Base-by-base conservation (phyloP, 2,888 invertebrate genomes). In the Rotaria magnacalcarata region DNA sequence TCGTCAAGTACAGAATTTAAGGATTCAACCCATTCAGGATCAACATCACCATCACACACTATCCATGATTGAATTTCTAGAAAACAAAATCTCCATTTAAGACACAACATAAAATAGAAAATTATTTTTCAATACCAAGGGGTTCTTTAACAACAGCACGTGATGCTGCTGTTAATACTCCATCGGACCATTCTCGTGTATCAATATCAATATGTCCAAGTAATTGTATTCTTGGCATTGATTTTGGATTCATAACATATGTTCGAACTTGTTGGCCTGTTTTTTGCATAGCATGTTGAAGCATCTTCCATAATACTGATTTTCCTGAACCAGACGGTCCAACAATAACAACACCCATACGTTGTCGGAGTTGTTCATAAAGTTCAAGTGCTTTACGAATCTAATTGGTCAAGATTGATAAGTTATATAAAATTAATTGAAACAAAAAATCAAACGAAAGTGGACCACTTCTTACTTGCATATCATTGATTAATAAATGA, bases 21-120 rank as follows among this genome's bases (percentile, higher is more conserved):
- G 0, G 98, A 96, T 91, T 99, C 99, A 75, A 98, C 94, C 97
- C 98, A 99, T 90, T 96, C 96, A 0, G 99, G 99, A 92, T 98
- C 98, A 87, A 99, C 94, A 91, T 98, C 97, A 27, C 99, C 99
- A 92, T 99, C 97, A 90, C 96, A 95, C n/a, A 96, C 94, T 88
- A 97, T 95, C 96, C 96, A 97, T 0, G 95, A 95, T 88, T 91
- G 90, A 10, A 91, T 89, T 87, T 91, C 91, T 80, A 47, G 47
- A 27, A 43, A 34, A 67, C 16, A 14, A 14, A 34, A 8, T 24
- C 3, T 34, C 19, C 89, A 89, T 58, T 89, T 89, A 27, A 88
- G 88, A 10, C 1, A 27, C 34, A 16, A 16, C 19, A 19, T 19
- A 54, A 54, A 21, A 6, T 8, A 54, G 21, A 54, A 8, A 6